Conservation (phyloP, 2,797 vertebrate genomes). For the Limnodromus scolopaceus region DNA sequence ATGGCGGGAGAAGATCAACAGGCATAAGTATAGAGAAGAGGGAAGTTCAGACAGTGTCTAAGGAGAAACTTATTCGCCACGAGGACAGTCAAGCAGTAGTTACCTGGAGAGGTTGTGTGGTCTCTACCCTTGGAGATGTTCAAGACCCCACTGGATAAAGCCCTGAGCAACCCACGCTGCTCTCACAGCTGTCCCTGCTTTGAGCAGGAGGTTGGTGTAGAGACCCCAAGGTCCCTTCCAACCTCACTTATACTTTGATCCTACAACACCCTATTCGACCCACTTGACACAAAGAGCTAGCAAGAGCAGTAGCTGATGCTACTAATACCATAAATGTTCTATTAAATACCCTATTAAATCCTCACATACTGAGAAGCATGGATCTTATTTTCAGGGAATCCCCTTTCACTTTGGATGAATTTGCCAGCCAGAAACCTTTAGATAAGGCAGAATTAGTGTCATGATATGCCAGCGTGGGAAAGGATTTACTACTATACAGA, state of each 20-base stretch:
- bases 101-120: neutral
- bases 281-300: neutral
- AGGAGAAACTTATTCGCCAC: neutral
- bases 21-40: neutral
- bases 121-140: neutral
- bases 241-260: neutral
- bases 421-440: neutral
- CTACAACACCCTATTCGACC: neutral
- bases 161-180: neutral
- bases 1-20: neutral
- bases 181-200: neutral
- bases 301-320: neutral
- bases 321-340: neutral
- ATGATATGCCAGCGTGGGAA: neutral
- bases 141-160: neutral
- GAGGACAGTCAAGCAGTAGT: neutral
- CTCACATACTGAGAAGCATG: neutral
- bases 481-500: constrained; percentile 4
- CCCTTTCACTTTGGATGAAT: neutral
- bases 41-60: neutral
- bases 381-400: neutral
- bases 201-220: neutral
- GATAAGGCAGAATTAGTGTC: neutral
- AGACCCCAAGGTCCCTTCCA: neutral
- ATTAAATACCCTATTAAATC: neutral